A percentile compares a stretch with the other conserved stretches of the same genome.
Evolutionary conservation across 2,888 invertebrate genomes (phyloP).

Genomic region (Portevinia maculata): DNA sequence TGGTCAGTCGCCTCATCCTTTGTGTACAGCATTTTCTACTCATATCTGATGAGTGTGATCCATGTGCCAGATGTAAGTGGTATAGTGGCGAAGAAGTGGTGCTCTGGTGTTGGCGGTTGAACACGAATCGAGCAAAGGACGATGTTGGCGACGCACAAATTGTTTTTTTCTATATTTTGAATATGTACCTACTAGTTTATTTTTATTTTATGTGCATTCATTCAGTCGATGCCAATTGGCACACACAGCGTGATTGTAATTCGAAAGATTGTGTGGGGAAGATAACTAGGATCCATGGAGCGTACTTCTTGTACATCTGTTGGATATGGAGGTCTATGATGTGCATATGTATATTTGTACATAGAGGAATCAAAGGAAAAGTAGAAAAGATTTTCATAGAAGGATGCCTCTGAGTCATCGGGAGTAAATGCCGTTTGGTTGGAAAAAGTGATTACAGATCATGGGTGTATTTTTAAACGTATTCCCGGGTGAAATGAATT

Average conservation of each 20-base stretch:
- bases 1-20: constrained; percentile 60
- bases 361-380: constrained; percentile 6
- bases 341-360: neutral
- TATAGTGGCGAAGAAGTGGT: constrained; percentile 53
- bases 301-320: constrained; percentile 53
- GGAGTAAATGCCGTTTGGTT: constrained; percentile 3
- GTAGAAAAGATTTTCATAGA: constrained; percentile 35
- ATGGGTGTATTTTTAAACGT: neutral
- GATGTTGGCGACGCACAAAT: constrained; percentile 64
- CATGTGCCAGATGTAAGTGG: constrained; percentile 71
- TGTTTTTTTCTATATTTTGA: constrained; percentile 31
- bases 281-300: constrained; percentile 45
- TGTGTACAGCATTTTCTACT: constrained; percentile 31
- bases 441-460: neutral
- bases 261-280: constrained; percentile 53
- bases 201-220: too few species aligned
- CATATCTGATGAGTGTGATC: constrained; percentile 46
- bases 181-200: neutral
- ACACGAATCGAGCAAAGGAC: constrained; percentile 69
- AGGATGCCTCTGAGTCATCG: constrained; percentile 49
- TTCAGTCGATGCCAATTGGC: constrained; percentile 67
- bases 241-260: constrained; percentile 56
- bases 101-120: constrained; percentile 70
- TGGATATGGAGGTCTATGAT: constrained; percentile 1
- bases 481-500: neutral